phyloP scores from a whole-genome alignment of 1,140 invertebrate species.

The Drosophila rhopaloa region DNA sequence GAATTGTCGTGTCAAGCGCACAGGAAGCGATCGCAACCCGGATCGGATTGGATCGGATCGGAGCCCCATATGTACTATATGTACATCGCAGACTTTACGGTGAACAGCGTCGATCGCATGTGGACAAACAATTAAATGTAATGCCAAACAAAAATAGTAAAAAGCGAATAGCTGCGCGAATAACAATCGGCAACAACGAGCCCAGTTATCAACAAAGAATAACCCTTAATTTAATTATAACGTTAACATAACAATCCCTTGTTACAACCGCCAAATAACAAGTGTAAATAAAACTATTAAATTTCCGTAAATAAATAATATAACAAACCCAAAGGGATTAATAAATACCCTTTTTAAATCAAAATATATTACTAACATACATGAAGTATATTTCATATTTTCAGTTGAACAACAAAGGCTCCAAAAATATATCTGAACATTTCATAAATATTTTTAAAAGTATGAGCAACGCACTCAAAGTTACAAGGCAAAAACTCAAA shows the following conservation, averaged over 20 bases:
- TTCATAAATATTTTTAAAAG: background rate
- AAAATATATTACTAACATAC: background rate
- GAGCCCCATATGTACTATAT: slow-evolving; percentile 12
- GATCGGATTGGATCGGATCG: slow-evolving; percentile 35
- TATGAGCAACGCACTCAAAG: background rate
- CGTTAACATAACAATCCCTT: background rate
- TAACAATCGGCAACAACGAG: background rate
- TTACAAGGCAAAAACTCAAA: background rate
- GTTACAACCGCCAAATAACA: background rate
- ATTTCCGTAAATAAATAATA: background rate
- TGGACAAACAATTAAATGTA: slow-evolving; percentile 39
- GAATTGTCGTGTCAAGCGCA: slow-evolving; percentile 72
- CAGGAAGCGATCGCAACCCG: slow-evolving; percentile 63
- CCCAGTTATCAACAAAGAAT: background rate
- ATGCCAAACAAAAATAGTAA: slow-evolving; percentile 31
- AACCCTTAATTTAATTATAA: background rate
- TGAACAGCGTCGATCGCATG: slow-evolving; percentile 30
- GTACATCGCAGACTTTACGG: background rate
- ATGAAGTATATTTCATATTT: too few relatives aligned
- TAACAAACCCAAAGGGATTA: too few relatives aligned
- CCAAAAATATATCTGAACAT: too few relatives aligned
- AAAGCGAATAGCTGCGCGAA: slow-evolving; percentile 4
- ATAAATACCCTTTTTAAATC: too few relatives aligned
- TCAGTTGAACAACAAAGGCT: background rate
- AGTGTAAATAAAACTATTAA: background rate